A percentile compares a stretch with the other conserved stretches of the same genome.
Conservation (phyloP, 2,888 invertebrate genomes). For the Gastrophysa polygoni region DNA sequence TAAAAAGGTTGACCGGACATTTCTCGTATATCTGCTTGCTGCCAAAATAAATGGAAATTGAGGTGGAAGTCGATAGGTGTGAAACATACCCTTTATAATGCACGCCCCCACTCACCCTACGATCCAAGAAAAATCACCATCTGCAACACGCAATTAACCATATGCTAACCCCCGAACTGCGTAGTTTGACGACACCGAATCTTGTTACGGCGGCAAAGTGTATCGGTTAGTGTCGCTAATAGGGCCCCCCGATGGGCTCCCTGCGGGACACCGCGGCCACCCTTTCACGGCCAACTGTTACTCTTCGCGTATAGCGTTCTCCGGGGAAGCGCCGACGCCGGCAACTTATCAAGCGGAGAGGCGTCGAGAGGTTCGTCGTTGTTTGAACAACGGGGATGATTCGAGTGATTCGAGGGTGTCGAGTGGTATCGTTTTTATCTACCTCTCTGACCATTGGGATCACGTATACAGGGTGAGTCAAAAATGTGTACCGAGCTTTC, state of each 20-base stretch:
- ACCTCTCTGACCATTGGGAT: too few species aligned
- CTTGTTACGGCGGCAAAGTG: conserved; percentile 45
- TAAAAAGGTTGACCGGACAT: too few species aligned
- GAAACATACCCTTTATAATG: too few species aligned
- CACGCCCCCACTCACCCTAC: too few species aligned
- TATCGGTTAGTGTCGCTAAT: conserved; percentile 50
- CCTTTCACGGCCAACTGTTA: conserved; percentile 50
- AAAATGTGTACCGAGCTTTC: too few species aligned
- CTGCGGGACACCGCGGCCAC: conserved; percentile 43
- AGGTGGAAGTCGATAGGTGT: too few species aligned
- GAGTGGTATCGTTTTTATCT: too few species aligned
- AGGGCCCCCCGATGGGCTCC: conserved; percentile 45
- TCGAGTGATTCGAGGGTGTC: neutral
- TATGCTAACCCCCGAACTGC: conserved; percentile 29
- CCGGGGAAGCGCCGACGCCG: conserved; percentile 32
- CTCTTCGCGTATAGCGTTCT: conserved; percentile 35
- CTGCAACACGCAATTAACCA: conserved; percentile 31
- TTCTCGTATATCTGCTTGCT: too few species aligned
- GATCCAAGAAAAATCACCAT: too few species aligned
- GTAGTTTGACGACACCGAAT: conserved; percentile 36
- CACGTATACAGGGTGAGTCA: too few species aligned
- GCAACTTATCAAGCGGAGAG: conserved; percentile 39
- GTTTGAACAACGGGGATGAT: conserved; percentile 6
- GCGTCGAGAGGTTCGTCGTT: conserved; percentile 5
- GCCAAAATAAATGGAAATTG: too few species aligned